Conservation (phyloP, 2,113 vertebrate species). For the Plecturocebus donacophilus region DNA sequence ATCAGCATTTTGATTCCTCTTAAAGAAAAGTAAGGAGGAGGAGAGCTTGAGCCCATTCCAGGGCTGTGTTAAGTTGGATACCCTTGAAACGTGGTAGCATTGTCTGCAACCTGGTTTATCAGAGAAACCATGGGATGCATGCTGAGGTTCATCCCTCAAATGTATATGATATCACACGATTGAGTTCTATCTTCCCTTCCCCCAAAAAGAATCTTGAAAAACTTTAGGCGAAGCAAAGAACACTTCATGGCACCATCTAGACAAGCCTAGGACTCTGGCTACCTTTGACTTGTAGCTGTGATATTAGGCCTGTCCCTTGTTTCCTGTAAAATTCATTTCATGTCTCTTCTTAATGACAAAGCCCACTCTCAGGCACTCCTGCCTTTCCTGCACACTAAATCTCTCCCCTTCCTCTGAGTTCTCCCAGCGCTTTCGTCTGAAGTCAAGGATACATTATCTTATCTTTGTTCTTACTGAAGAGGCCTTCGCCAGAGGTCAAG, state of each 20-base stretch:
- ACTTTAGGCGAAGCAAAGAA: neutral
- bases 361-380: neutral
- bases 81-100: rapidly evolving
- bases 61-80: neutral
- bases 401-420: neutral
- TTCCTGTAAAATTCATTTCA: neutral
- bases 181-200: neutral
- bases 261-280: no score
- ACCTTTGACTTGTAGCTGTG: rapidly evolving
- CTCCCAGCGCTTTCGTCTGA: neutral
- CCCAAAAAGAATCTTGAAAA: neutral
- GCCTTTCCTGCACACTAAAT: rapidly evolving
- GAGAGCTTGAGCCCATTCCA: neutral
- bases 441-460: neutral
- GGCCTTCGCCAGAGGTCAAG: neutral
- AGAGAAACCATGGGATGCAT: rapidly evolving
- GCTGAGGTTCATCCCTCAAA: neutral
- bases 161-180: neutral
- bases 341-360: neutral
- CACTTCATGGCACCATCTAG: neutral
- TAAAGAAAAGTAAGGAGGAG: neutral
- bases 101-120: neutral
- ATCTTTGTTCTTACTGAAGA: neutral
- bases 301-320: neutral
- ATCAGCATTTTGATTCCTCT: neutral